These are phyloP conservation scores for Lasioglossum vierecki DNA, from an alignment of 2,888 invertebrate species.

Conservation along the genomic window DNA sequence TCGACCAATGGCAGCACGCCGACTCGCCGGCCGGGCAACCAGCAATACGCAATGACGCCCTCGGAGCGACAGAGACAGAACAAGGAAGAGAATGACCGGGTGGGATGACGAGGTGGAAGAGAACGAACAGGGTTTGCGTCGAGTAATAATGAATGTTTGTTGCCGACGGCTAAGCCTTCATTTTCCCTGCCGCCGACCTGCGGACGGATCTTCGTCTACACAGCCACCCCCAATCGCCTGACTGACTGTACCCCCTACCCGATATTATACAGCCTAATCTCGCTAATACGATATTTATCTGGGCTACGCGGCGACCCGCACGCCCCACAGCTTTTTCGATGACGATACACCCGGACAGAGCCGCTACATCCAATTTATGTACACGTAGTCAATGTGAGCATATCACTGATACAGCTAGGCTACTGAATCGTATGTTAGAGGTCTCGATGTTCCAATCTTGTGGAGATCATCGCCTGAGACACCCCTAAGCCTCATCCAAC, in stretches of 20 bases:
- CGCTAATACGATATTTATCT: slow-evolving; percentile 26
- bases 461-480: neutral
- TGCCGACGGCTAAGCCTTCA: slow-evolving; percentile 74
- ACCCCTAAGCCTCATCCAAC: neutral
- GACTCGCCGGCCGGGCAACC: slow-evolving; percentile 68
- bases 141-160: slow-evolving; percentile 80
- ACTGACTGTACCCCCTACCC: slow-evolving; percentile 23
- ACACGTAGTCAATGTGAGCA: neutral
- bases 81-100: slow-evolving; percentile 69
- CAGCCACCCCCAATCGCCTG: slow-evolving; percentile 21
- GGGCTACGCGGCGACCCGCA: neutral
- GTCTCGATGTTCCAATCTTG: neutral
- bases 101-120: slow-evolving; percentile 68
- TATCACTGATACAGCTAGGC: neutral
- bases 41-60: slow-evolving; percentile 76
- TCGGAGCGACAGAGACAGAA: slow-evolving; percentile 64
- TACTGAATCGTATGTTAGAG: neutral
- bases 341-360: neutral
- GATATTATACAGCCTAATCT: slow-evolving; percentile 33
- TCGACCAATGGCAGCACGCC: slow-evolving; percentile 73
- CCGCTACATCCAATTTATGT: neutral
- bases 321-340: neutral
- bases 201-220: slow-evolving; percentile 55
- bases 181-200: slow-evolving; percentile 72
- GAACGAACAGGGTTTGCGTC: slow-evolving; percentile 66